These are phyloP conservation scores for Aphelenchoides bicaudatus DNA, from an alignment of 2,888 invertebrate species.

Conservation along the genomic window DNA sequence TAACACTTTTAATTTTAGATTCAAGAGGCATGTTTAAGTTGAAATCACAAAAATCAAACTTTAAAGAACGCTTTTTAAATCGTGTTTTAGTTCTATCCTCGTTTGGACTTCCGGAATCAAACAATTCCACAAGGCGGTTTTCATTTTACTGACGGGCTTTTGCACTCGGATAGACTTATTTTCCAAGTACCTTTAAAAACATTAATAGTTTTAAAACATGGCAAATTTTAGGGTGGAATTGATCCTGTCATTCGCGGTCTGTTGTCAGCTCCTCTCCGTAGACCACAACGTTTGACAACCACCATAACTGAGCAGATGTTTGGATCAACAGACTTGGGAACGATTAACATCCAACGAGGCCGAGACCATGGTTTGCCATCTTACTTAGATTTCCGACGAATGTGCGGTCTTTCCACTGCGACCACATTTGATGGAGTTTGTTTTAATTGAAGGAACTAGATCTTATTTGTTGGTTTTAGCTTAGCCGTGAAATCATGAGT, in stretches of 20 bases:
- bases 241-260: conserved; percentile 75
- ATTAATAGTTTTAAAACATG: conserved; percentile 85
- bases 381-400: conserved; percentile 65
- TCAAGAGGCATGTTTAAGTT: too few species aligned
- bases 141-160: conserved; percentile 81
- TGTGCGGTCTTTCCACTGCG: conserved; percentile 69
- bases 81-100: conserved; percentile 74
- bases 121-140: conserved; percentile 82
- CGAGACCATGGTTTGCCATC: conserved; percentile 82
- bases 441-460: background rate
- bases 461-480: conserved; percentile 9
- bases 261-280: conserved; percentile 54
- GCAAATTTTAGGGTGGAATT: conserved; percentile 93
- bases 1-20: too few species aligned
- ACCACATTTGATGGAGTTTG: conserved; percentile 29
- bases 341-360: conserved; percentile 88
- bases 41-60: too few species aligned
- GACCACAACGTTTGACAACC: conserved; percentile 77
- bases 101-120: conserved; percentile 76
- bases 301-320: conserved; percentile 89
- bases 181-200: conserved; percentile 17
- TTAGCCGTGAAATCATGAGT: conserved; percentile 21
- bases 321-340: conserved; percentile 74
- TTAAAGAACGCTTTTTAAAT: too few species aligned
- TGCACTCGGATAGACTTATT: conserved; percentile 26